Conservation (phyloP, 92 coral and sea anemone species). For the Epizoanthus ramosus region DNA sequence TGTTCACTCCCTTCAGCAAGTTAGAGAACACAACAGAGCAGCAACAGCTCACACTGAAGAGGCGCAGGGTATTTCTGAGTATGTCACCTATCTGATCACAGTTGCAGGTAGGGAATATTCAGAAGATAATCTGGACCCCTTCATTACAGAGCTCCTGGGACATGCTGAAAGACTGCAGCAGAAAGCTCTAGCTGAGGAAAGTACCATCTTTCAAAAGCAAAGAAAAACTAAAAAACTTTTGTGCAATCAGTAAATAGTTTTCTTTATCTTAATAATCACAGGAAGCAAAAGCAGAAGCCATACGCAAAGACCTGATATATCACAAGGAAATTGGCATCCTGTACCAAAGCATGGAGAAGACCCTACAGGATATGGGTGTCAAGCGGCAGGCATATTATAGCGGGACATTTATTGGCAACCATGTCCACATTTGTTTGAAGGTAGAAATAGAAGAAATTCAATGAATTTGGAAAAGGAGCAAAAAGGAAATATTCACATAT, state of each 20-base stretch:
- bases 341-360: not conserved
- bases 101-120: not conserved
- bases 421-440: not conserved
- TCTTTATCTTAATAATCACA: not conserved
- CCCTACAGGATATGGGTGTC: conserved; percentile 3
- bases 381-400: conserved; percentile 29
- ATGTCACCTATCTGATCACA: not conserved
- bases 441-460: not conserved
- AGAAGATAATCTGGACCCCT: not conserved
- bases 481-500: no score
- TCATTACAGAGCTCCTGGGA: no score
- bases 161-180: no score
- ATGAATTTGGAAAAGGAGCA: no score
- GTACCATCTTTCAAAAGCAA: not conserved
- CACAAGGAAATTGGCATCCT: not conserved
- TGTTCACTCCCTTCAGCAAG: not conserved
- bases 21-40: conserved; percentile 2
- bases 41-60: not conserved
- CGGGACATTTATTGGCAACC: conserved; percentile 8
- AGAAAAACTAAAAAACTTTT: not conserved
- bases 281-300: no score
- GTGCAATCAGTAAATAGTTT: not conserved
- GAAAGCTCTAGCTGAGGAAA: no score
- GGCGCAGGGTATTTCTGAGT: not conserved
- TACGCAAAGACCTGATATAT: no score